These are phyloP conservation scores for Peromyscus maniculatus DNA, from an alignment of 2,113 vertebrate species.

Conservation along the genomic window DNA sequence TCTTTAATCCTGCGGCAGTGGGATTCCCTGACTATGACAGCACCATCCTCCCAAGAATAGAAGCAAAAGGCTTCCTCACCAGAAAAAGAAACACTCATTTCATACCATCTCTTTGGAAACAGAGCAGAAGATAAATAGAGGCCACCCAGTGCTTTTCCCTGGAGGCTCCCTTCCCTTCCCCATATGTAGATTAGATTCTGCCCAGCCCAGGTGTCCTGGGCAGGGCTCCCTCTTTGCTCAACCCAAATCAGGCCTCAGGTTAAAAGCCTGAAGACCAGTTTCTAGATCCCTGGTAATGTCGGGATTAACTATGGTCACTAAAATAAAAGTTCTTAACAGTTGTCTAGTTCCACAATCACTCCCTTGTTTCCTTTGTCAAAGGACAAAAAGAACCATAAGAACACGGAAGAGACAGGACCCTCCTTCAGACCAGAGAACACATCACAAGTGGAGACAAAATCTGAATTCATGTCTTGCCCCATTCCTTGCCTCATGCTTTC, in stretches of 20 bases:
- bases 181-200: background rate
- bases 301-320: conserved; percentile 24
- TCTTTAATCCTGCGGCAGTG: conserved; percentile 45
- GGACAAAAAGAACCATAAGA: background rate
- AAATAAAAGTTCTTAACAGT: background rate
- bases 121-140: conserved; percentile 37
- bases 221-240: background rate
- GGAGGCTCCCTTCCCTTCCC: background rate
- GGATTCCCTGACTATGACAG: conserved; percentile 69
- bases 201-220: background rate
- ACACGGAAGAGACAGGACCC: background rate
- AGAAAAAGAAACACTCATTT: conserved; percentile 76
- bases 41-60: conserved; percentile 62
- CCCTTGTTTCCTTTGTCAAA: background rate
- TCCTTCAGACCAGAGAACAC: background rate
- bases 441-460: background rate
- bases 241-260: background rate
- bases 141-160: background rate
- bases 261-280: conserved; percentile 33
- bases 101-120: conserved; percentile 67
- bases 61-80: conserved; percentile 69
- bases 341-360: background rate
- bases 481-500: background rate
- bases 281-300: background rate
- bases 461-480: background rate